Conservation (phyloP, 2,113 vertebrate genomes). For the Apodemus sylvaticus region DNA sequence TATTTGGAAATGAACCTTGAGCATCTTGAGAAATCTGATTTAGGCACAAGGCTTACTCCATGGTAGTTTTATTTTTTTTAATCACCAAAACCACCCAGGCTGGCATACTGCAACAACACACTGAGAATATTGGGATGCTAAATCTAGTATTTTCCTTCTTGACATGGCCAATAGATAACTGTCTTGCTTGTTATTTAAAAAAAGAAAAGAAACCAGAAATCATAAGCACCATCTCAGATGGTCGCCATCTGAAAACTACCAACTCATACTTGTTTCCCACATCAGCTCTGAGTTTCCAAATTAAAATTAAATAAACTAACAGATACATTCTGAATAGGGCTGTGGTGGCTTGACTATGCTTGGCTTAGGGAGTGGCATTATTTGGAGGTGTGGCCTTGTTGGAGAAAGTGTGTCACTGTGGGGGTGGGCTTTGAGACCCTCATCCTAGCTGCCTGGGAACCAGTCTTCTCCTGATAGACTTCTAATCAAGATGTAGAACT, state of each 20-base stretch:
- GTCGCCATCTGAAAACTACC: neutral
- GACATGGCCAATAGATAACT: neutral
- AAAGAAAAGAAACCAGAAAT: neutral
- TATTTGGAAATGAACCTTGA: neutral
- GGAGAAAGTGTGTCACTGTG: no score
- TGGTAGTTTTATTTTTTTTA: neutral
- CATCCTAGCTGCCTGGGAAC: no score
- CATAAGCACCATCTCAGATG: no score
- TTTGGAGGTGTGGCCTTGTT: no score
- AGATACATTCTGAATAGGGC: neutral
- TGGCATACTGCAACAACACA: neutral
- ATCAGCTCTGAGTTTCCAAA: slow-evolving; percentile 27
- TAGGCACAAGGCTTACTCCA: neutral
- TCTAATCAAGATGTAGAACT: no score
- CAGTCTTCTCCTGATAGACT: no score
- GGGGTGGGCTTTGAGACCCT: no score
- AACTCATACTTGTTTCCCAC: slow-evolving; percentile 25
- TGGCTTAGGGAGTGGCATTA: no score
- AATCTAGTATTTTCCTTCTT: neutral
- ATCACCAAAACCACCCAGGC: neutral
- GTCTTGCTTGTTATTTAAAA: neutral
- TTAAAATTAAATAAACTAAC: slow-evolving; percentile 28
- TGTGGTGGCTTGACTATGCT: no score
- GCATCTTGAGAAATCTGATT: neutral
- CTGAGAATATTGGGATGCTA: neutral